phyloP scores from a whole-genome alignment of 2,888 invertebrate genomes.

The Chloroclysta siterata region DNA sequence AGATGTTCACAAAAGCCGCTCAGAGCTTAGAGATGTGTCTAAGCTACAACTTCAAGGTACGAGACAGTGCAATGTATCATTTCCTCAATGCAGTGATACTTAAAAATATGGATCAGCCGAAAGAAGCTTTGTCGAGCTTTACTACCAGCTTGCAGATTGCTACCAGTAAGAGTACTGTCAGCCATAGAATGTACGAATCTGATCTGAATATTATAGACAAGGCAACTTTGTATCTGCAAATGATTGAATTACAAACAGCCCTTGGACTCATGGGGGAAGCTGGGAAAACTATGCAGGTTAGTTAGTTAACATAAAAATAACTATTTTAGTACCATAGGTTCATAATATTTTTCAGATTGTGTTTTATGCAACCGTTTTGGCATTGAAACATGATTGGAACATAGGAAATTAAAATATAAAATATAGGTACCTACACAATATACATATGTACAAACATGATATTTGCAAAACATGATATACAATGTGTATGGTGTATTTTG shows the following conservation, averaged over 20 bases:
- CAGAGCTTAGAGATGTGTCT: conserved; percentile 95
- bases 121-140: conserved; percentile 90
- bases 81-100: conserved; percentile 93
- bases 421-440: no score
- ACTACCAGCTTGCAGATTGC: conserved; percentile 89
- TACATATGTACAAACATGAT: no score
- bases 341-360: no score
- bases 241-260: conserved; percentile 90
- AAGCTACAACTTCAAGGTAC: conserved; percentile 96
- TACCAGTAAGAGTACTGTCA: conserved; percentile 65
- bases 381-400: no score
- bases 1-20: conserved; percentile 90
- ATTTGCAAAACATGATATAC: no score
- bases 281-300: conserved; percentile 90
- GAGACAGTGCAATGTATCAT: conserved; percentile 96
- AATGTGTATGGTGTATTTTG: no score
- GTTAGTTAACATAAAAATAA: not conserved
- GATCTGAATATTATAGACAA: conserved; percentile 89
- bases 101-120: conserved; percentile 88
- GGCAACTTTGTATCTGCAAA: conserved; percentile 94
- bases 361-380: no score
- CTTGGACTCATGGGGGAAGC: conserved; percentile 92
- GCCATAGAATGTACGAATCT: conserved; percentile 62
- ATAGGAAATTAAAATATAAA: no score
- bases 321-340: no score